phyloP scores from a whole-genome alignment of 2,888 invertebrate genomes.

The Poecilobothrus nobilitatus region DNA sequence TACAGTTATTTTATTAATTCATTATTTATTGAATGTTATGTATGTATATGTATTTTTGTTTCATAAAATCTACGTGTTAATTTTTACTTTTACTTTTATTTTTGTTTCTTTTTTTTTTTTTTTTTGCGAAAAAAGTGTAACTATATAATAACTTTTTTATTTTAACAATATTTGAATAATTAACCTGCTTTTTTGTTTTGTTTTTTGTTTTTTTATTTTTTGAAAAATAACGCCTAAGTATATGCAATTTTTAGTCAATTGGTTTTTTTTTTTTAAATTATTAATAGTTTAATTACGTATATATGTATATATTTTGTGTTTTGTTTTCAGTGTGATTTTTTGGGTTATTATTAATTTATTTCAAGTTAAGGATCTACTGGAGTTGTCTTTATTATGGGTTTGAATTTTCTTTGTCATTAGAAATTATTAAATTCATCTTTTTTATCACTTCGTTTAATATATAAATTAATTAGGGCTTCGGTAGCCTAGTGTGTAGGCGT shows the following conservation, averaged over 20 bases:
- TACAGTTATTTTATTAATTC: not conserved
- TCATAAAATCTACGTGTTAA: constrained; percentile 1
- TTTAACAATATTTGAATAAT: not conserved
- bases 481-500: no score
- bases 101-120: not conserved
- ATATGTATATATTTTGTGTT: not conserved
- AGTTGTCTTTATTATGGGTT: no score
- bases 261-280: not conserved
- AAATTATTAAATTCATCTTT: no score
- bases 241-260: not conserved
- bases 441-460: no score
- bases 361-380: no score
- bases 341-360: no score
- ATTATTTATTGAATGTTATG: not conserved
- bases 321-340: no score
- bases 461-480: no score
- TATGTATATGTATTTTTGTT: not conserved
- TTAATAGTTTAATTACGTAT: not conserved
- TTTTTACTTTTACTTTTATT: not conserved
- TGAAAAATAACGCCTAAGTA: not conserved
- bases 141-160: not conserved
- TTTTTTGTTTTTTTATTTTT: not conserved
- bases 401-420: no score
- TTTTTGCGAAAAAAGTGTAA: not conserved
- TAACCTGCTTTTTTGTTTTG: not conserved